These are phyloP conservation scores for Phorcus lineatus DNA, from an alignment of 2,888 invertebrate species.

Conservation along the genomic window DNA sequence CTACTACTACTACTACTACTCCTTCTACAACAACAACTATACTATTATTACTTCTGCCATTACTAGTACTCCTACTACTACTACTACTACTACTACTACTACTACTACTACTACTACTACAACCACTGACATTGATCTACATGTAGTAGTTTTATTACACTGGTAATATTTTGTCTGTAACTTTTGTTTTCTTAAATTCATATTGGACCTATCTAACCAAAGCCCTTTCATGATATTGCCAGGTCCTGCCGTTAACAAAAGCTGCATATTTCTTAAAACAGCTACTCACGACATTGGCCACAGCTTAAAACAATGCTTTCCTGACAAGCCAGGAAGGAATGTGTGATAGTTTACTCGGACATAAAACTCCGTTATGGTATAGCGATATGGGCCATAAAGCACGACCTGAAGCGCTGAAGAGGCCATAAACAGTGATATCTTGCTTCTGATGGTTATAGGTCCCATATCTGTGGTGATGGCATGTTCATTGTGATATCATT, in stretches of 20 bases:
- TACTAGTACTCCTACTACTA: background rate
- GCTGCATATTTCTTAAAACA: background rate
- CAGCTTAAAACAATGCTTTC: slow-evolving; percentile 29
- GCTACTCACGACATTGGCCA: slow-evolving; percentile 47
- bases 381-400: no score
- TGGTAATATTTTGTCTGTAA: slow-evolving; percentile 34
- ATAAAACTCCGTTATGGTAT: no score
- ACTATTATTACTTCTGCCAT: background rate
- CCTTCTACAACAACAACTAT: background rate
- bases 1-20: background rate
- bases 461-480: no score
- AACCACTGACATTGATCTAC: background rate
- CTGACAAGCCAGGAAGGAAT: slow-evolving; percentile 35
- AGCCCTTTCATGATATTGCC: no score
- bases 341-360: slow-evolving; percentile 34
- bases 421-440: no score
- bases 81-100: slow-evolving; percentile 43
- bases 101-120: slow-evolving; percentile 36
- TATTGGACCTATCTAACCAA: no score
- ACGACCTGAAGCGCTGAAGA: no score
- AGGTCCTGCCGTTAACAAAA: no score
- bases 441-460: no score
- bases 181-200: no score
- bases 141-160: no score
- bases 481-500: no score